Percentiles rank a stretch among this genome's conserved stretches.
These are phyloP conservation scores for Apamea epomidion DNA, from an alignment of 2,888 invertebrate genomes.

Conservation along the genomic window DNA sequence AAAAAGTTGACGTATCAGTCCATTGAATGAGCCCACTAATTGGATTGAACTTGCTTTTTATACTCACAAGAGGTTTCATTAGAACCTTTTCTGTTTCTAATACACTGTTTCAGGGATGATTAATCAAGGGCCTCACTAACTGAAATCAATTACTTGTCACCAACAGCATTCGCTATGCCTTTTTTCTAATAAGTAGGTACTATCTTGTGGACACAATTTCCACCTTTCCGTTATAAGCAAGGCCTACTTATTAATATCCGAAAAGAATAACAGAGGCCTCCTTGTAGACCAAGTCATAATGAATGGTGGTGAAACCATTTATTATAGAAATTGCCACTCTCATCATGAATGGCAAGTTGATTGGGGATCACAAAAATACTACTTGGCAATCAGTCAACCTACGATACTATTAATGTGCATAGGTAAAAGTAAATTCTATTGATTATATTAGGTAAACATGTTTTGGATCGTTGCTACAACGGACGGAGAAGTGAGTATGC, in stretches of 20 bases:
- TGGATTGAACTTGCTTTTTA: neutral
- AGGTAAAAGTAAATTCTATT: neutral
- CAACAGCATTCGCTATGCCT: neutral
- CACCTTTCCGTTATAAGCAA: neutral
- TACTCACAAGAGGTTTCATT: neutral
- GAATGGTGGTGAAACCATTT: neutral
- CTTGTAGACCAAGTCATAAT: neutral
- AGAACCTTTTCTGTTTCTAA: neutral
- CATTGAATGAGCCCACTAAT: neutral
- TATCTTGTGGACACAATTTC: neutral
- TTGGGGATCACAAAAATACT: neutral
- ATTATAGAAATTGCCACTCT: neutral
- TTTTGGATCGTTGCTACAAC: neutral
- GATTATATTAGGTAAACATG: neutral
- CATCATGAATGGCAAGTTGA: neutral
- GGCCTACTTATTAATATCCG: neutral
- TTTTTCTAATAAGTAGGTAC: neutral
- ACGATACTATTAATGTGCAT: neutral
- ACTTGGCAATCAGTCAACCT: neutral
- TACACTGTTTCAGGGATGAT: neutral
- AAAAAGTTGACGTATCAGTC: neutral
- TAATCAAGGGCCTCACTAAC: neutral
- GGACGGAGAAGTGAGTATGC: neutral
- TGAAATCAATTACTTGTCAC: neutral
- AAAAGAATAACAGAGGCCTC: neutral